These are phyloP conservation scores for Ashinkailepas kermadecensis DNA, from an alignment of 2,888 invertebrate genomes.

Conservation along the genomic window DNA sequence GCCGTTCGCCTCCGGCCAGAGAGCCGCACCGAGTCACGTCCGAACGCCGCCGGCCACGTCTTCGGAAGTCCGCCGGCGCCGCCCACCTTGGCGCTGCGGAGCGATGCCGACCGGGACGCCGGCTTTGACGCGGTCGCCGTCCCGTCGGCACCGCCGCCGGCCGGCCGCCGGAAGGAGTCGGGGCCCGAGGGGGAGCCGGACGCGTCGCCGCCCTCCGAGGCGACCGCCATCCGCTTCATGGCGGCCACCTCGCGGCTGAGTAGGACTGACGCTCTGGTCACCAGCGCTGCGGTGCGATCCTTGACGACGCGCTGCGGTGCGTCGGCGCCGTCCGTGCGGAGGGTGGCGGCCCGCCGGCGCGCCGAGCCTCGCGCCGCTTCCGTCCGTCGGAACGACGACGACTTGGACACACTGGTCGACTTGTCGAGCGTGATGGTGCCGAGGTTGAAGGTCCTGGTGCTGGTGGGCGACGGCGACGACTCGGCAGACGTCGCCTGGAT, in stretches of 20 bases:
- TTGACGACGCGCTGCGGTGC: neutral
- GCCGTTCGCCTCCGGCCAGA: neutral
- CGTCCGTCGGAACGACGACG: constrained; percentile 2
- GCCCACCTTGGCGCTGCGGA: neutral
- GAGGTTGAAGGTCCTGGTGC: constrained; percentile 7
- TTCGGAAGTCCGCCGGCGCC: neutral
- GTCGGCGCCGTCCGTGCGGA: neutral
- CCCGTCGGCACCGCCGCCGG: neutral
- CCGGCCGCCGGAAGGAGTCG: neutral
- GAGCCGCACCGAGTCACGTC: neutral
- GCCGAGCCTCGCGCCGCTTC: neutral
- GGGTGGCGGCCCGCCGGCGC: neutral
- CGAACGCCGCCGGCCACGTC: neutral
- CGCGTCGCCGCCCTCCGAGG: neutral
- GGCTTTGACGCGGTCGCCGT: neutral
- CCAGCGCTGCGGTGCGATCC: neutral
- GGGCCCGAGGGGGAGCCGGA: neutral
- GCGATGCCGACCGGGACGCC: neutral
- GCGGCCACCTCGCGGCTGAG: neutral
- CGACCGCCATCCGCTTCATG: neutral
- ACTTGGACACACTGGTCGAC: neutral
- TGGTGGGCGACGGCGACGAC: constrained; percentile 3
- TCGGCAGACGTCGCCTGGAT: constrained; percentile 13
- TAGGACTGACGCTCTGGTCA: neutral
- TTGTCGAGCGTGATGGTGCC: constrained; percentile 11